Percentiles rank a stretch among this genome's conserved stretches.
phyloP scores from a whole-genome alignment of 1,140 invertebrate species.

The Reticulitermes speratus region DNA sequence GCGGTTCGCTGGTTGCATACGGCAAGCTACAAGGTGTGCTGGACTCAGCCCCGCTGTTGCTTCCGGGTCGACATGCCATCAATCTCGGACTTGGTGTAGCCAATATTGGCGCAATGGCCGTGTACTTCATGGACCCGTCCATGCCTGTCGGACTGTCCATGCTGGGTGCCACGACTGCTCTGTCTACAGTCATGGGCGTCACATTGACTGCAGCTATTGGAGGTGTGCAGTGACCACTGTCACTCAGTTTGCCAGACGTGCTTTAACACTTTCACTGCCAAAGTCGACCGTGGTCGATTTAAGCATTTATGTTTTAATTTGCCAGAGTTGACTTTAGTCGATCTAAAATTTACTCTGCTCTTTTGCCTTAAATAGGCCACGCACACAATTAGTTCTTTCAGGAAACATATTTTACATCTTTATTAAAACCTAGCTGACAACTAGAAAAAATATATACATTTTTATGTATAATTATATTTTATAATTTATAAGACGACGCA shows the following conservation, averaged over 20 bases:
- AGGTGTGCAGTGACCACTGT: conserved; percentile 51
- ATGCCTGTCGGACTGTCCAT: conserved; percentile 60
- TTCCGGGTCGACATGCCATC: conserved; percentile 79
- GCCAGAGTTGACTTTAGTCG: too few species aligned
- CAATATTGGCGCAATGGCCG: conserved; percentile 70
- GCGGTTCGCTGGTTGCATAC: conserved; percentile 86
- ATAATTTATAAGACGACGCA: too few species aligned
- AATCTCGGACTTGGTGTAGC: conserved; percentile 68
- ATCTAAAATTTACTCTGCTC: too few species aligned
- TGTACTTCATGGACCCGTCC: conserved; percentile 64
- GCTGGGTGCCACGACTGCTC: conserved; percentile 69
- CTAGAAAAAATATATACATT: too few species aligned
- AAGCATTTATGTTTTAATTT: too few species aligned
- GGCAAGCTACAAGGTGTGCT: conserved; percentile 85
- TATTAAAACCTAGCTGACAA: too few species aligned
- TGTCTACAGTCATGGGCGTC: conserved; percentile 78
- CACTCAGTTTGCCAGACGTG: background rate
- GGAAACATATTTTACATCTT: too few species aligned
- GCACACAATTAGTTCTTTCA: too few species aligned
- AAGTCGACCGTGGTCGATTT: too few species aligned
- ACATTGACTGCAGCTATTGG: conserved; percentile 88
- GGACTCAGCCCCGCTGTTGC: conserved; percentile 72
- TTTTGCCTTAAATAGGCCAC: too few species aligned
- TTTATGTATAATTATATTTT: too few species aligned
- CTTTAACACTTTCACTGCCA: too few species aligned